phyloP scores from a whole-genome alignment of 2,888 invertebrate genomes.

The Zaprionus obscuricornis region DNA sequence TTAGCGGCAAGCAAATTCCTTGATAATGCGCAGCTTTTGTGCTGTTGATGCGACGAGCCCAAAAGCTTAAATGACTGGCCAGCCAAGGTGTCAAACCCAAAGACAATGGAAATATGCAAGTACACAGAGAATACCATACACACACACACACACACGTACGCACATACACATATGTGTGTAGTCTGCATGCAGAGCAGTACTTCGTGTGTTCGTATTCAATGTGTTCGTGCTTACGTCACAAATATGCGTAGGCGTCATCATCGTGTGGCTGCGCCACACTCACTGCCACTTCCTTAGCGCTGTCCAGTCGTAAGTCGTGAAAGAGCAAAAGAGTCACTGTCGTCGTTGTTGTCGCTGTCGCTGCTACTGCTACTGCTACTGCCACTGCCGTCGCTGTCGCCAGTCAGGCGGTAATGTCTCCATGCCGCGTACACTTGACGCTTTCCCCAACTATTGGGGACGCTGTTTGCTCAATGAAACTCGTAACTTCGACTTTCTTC shows the following conservation, averaged over 20 bases:
- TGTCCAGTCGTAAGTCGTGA: conserved; percentile 17
- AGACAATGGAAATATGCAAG: conserved; percentile 59
- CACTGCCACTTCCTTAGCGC: conserved; percentile 56
- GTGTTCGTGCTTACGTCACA: conserved; percentile 82
- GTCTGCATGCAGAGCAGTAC: neutral
- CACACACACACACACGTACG: neutral
- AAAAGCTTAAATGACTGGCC: conserved; percentile 59
- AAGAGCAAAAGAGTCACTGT: conserved; percentile 22
- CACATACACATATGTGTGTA: neutral
- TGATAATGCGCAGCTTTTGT: conserved; percentile 4
- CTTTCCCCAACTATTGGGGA: conserved; percentile 61
- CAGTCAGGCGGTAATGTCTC: conserved; percentile 60
- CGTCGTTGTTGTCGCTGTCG: conserved; percentile 4
- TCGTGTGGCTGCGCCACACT: conserved; percentile 81
- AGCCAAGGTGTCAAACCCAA: conserved; percentile 61
- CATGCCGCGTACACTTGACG: conserved; percentile 45
- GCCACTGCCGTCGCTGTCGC: conserved; percentile 34
- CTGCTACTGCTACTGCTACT: conserved; percentile 29
- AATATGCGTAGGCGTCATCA: conserved; percentile 83
- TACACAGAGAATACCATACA: conserved; percentile 13
- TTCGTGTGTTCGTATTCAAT: conserved; percentile 24
- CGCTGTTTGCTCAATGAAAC: conserved; percentile 73
- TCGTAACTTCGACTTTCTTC: conserved; percentile 64
- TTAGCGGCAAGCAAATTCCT: neutral
- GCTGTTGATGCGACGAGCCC: conserved; percentile 59